Evolutionary conservation across 1,140 invertebrate species (phyloP), one percentile per base, ranked within the genome.

Genomic region (Cylas formicarius): DNA sequence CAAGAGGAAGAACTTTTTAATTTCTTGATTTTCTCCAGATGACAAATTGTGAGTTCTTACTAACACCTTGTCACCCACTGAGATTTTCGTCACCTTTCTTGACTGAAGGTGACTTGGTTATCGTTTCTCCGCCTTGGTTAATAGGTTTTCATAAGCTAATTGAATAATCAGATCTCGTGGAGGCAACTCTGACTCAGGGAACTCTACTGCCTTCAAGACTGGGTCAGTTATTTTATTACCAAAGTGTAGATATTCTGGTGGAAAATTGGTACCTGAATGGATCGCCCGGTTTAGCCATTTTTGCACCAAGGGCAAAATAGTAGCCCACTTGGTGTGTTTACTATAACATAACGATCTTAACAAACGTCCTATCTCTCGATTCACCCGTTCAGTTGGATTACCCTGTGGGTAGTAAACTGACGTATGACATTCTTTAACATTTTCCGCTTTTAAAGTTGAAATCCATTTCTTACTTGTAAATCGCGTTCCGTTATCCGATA

Each of bases 401-500:
- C 27, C 27, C 13, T 41, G 38, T 8, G 38, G 38, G 17, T 35
- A 41, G 17, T 41, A 41, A 10, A 41, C 27, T 14, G 28, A 35
- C 10, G 38, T 41, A 29, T 41, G 38, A 31, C 16, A 10, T 1
- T 29, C 27, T 14, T 35, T 6, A 16, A 35, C 17, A 3, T 18
- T 16, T 16, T 31, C 21, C 19, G 27, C 26, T 33, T 9, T 16
- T 0, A 41, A 17, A 6, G 24, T n/a, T 4, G 27, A 13, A 18
- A 32, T 13, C 23, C 27, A 35, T 35, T 18, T 2, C 13, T 14
- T 7, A 13, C 28, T 35, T 8, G n/a, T 10, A 18, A 41, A 41
- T 17, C 32, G 38, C 7, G 24, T 13, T 13, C 27, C 26, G 10
- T 41, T 41, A 29, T 41, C 38, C 2, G 24, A 8, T 33, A 41